Evolutionary conservation across 2,888 invertebrate genomes (phyloP), one percentile per base, ranked within the genome.

Genomic region (Ormyrus labotus): DNA sequence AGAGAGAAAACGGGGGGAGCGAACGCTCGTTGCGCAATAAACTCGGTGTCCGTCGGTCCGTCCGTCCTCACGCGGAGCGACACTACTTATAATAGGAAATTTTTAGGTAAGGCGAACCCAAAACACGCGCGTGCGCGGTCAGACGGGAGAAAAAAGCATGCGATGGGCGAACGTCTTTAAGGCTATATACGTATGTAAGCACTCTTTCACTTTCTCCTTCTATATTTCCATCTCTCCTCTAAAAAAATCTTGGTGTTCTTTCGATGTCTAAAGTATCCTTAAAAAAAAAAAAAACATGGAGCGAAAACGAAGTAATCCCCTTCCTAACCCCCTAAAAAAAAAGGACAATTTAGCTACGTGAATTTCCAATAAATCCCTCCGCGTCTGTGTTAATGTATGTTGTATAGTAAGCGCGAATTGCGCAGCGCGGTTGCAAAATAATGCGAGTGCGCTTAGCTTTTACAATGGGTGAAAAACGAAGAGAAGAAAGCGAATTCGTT

Each of bases 31-130:
- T 67, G 78, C 47, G 71, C 74, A 81, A 81, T 79, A 74, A 76
- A 60, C 88, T 89, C 87, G 88, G 86, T 88, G 88, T 90, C 87
- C 88, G 88, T 90, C 87, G 88, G 89, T 88, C 87, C 87, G 88
- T 88, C 88, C 88, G 88, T 88, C 85, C 86, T 84, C 82, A 87
- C 87, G 86, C 88, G 87, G 88, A 87, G 87, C 88, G 87, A 87
- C 78, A 81, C 86, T 88, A 87, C 85, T 87, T 85, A 84, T 80
- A 83, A 70, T 78, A 78, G 70, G 45, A 65, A 57, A 51, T 67
- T 70, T 75, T 61, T 78, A 78, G 72, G 13, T 70, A 78, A 75
- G 34, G 34, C 45, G 55, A 80, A 4, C 34, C 3, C n/a, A n/a
- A n/a, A n/a, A 34, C 2, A 64, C n/a, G n/a, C 34, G 34, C 34